Evolutionary conservation across 2,888 invertebrate species (phyloP).

Genomic region (Cephus pulcher): DNA sequence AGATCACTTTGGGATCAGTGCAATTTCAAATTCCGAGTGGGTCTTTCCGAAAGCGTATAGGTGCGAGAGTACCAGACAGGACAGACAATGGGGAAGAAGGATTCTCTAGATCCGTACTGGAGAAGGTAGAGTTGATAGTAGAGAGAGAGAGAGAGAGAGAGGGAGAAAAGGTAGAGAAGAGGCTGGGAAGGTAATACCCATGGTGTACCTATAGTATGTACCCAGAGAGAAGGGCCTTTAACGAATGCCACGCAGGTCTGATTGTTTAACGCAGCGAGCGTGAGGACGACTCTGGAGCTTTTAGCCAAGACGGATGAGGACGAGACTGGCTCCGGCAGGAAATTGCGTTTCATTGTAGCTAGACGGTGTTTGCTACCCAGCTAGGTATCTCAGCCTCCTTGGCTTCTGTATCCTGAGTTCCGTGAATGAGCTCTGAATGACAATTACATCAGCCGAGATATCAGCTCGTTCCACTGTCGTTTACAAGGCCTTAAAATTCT

Average conservation of each 20-base stretch:
- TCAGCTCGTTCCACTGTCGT: slow-evolving; percentile 25
- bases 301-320: slow-evolving; percentile 58
- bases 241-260: slow-evolving; percentile 54
- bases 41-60: no score
- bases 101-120: no score
- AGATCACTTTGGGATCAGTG: no score
- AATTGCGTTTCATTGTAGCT: slow-evolving; percentile 65
- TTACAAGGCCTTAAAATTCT: slow-evolving; percentile 6
- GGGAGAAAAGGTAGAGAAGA: no score
- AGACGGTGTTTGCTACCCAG: slow-evolving; percentile 60
- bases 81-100: no score
- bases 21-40: no score
- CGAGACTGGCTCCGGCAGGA: slow-evolving; percentile 55
- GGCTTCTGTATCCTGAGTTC: slow-evolving; percentile 32
- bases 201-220: no score
- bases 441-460: slow-evolving; percentile 53
- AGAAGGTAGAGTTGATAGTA: no score
- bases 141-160: no score
- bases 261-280: slow-evolving; percentile 55
- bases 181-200: no score
- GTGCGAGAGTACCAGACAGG: no score
- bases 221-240: slow-evolving; percentile 26
- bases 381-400: slow-evolving; percentile 39
- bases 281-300: slow-evolving; percentile 44
- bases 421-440: slow-evolving; percentile 57